Base-by-base conservation (phyloP, 2,888 invertebrate genomes). In the Ormia ochracea region DNA sequence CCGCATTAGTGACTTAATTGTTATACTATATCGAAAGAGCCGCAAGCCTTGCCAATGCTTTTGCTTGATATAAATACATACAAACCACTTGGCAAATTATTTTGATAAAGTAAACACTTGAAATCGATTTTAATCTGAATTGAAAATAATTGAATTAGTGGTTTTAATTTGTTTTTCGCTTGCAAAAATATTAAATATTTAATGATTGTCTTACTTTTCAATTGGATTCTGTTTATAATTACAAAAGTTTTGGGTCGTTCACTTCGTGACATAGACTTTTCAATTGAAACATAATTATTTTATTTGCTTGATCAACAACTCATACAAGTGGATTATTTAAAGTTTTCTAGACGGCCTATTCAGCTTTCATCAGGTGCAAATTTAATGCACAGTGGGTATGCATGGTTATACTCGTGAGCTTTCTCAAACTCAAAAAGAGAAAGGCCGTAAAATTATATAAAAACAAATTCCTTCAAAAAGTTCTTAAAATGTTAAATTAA, bases 361-460 rank as follows among this genome's bases (percentile, higher is more conserved):
- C 41, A 31, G n/a, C 23, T 59, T 48, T 52, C 38, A 31, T 59
- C 59, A 70, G 70, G 59, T 70, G 70, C 21, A 70, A 28, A 36
- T 59, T 7, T 17, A 33, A 41, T 33, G 61, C 48, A 63, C 63
- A 48, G 63, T 63, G 63, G 14, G 14, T 19, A 41, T 9, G 21
- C n/a, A 33, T 19, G 19, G 4, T 0, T 10, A 19, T 10, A n/a
- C n/a, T n/a, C n/a, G n/a, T n/a, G n/a, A n/a, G n/a, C n/a, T n/a
- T n/a, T n/a, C n/a, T n/a, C n/a, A n/a, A n/a, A n/a, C n/a, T n/a
- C n/a, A n/a, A n/a, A n/a, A n/a, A n/a, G n/a, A n/a, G n/a, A n/a
- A n/a, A n/a, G n/a, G n/a, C n/a, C n/a, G n/a, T n/a, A n/a, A n/a
- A n/a, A n/a, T n/a, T n/a, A n/a, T n/a, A n/a, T n/a, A n/a, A n/a